Percentiles rank a stretch among this genome's conserved stretches.
phyloP scores from a whole-genome alignment of 1,140 invertebrate genomes.

The Scaptomyza hsui region DNA sequence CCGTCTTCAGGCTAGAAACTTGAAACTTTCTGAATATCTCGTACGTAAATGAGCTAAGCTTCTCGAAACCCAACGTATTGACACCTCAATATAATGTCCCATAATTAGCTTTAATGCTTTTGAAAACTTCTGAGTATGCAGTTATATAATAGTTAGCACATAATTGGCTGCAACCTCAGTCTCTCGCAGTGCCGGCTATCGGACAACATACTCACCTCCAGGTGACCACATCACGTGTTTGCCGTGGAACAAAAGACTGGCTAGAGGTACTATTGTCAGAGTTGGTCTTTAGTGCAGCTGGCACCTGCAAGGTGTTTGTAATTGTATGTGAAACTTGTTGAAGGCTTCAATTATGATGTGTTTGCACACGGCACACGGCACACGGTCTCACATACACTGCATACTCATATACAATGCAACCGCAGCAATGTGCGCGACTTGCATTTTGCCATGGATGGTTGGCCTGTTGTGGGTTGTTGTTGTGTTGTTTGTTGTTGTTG shows the following conservation, averaged over 20 bases:
- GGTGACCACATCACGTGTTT: slow-evolving; percentile 13
- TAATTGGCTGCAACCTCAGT: slow-evolving; percentile 36
- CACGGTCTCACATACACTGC: slow-evolving; percentile 23
- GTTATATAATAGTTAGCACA: slow-evolving; percentile 33
- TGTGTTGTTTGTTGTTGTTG: slow-evolving; percentile 14
- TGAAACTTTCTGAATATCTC: no score
- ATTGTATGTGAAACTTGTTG: slow-evolving; percentile 82
- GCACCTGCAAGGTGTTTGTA: slow-evolving; percentile 71
- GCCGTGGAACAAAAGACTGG: slow-evolving; percentile 3
- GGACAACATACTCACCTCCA: no score
- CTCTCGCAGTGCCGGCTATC: slow-evolving; percentile 1
- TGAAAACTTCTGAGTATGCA: no score
- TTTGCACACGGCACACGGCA: slow-evolving; percentile 58
- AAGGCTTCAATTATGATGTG: slow-evolving; percentile 80
- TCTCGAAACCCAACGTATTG: no score
- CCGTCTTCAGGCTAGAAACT: no score
- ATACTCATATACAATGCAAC: slow-evolving; percentile 37
- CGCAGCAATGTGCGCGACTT: slow-evolving; percentile 59
- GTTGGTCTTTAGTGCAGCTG: slow-evolving; percentile 5
- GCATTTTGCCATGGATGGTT: slow-evolving; percentile 56
- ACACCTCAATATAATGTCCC: no score
- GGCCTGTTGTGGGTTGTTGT: slow-evolving; percentile 30
- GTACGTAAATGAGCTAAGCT: no score
- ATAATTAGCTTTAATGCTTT: no score
- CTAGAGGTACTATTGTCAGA: background rate